These are phyloP conservation scores for Halisarca cf. caerulea DNA, from an alignment of 37 sponge, comb jelly and placozoan species.

Conservation along the genomic window DNA sequence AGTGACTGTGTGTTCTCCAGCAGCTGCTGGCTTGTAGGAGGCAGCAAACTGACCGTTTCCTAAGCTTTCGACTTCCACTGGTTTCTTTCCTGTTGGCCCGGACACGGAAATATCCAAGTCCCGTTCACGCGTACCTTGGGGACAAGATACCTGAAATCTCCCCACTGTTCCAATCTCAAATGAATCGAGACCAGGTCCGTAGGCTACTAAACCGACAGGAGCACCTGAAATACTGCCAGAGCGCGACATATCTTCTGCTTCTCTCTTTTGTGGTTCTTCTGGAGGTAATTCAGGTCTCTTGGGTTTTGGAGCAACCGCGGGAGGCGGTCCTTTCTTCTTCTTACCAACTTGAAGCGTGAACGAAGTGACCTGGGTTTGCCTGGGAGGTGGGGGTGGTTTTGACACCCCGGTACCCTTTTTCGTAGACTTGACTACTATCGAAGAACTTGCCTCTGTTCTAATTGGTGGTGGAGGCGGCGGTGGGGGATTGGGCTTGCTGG, in stretches of 20 bases:
- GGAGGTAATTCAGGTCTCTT: conserved; percentile 43
- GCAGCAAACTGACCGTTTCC: conserved; percentile 81
- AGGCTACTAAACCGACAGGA: conserved; percentile 50
- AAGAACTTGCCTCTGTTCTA: conserved; percentile 19
- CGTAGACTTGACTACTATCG: conserved; percentile 6
- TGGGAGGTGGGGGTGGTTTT: conserved; percentile 66
- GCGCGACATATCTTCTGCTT: background rate
- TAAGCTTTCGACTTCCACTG: conserved; percentile 59
- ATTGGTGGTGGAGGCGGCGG: conserved; percentile 34
- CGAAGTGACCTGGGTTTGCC: conserved; percentile 73
- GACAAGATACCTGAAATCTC: conserved; percentile 71
- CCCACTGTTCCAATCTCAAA: conserved; percentile 74
- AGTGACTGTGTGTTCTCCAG: conserved; percentile 74
- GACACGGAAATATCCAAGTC: conserved; percentile 60
- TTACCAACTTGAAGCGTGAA: conserved; percentile 63
- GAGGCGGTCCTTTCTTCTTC: background rate
- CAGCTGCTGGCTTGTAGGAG: conserved; percentile 64
- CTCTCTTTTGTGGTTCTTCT: background rate
- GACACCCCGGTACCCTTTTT: conserved; percentile 23
- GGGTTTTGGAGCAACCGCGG: conserved; percentile 12
- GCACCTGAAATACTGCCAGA: conserved; percentile 5
- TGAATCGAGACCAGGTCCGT: conserved; percentile 76
- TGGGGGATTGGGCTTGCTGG: background rate
- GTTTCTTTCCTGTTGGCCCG: conserved; percentile 76
- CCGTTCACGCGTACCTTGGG: conserved; percentile 43